phyloP scores from a whole-genome alignment of 2,888 invertebrate species.

The Schizotus pectinicornis region DNA sequence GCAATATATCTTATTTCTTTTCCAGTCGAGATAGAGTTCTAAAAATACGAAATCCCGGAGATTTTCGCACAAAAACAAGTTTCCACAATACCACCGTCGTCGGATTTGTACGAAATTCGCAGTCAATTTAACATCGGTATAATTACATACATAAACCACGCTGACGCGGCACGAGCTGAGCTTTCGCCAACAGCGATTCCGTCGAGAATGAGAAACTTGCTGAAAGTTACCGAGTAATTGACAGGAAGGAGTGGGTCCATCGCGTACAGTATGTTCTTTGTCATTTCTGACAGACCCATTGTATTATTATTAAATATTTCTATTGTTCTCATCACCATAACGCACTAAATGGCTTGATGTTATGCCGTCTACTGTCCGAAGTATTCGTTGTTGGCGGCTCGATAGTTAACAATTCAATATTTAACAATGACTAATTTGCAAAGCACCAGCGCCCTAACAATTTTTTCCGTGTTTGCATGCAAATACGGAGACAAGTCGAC shows the following conservation, averaged over 20 bases:
- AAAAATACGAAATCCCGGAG: constrained; percentile 8
- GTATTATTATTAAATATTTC: constrained; percentile 37
- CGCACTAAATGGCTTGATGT: constrained; percentile 20
- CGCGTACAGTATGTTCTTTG: constrained; percentile 31
- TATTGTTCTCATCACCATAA: constrained; percentile 28
- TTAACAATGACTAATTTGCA: constrained; percentile 15
- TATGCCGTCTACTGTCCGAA: constrained; percentile 7
- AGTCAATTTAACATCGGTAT: constrained; percentile 5
- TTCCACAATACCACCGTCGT: neutral
- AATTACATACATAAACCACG: neutral
- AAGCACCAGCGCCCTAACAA: neutral
- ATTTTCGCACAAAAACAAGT: constrained; percentile 6
- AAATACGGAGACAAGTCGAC: no score
- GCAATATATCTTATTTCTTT: constrained; percentile 24
- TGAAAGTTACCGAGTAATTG: constrained; percentile 26
- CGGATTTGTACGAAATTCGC: neutral
- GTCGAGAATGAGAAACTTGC: constrained; percentile 20
- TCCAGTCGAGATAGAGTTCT: neutral
- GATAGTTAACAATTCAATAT: constrained; percentile 15
- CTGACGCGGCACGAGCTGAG: constrained; percentile 6
- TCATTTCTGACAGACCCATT: constrained; percentile 34
- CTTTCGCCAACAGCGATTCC: neutral
- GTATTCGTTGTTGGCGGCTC: neutral
- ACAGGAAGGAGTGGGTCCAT: constrained; percentile 36
- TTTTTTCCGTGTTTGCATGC: neutral